These are phyloP conservation scores for Drosophila phalerata DNA, from an alignment of 2,888 invertebrate species.

Conservation along the genomic window DNA sequence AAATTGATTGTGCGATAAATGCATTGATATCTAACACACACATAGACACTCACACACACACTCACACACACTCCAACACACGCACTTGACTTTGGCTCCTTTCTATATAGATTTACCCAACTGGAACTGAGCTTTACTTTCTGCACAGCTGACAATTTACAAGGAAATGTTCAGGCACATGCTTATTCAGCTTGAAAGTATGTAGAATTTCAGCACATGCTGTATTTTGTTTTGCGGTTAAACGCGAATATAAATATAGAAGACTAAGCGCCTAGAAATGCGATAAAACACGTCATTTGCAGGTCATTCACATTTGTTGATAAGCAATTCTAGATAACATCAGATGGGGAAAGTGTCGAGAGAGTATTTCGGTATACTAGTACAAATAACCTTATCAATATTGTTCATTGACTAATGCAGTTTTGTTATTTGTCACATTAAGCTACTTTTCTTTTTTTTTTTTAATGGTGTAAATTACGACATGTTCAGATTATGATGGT, in stretches of 20 bases:
- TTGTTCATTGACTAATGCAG: neutral
- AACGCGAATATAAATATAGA: neutral
- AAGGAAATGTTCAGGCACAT: neutral
- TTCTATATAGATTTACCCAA: neutral
- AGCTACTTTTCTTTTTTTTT: neutral
- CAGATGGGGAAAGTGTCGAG: neutral
- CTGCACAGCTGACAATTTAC: neutral
- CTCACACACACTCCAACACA: slow-evolving; percentile 19
- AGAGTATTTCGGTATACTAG: neutral
- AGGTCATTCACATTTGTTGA: slow-evolving; percentile 9
- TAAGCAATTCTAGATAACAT: neutral
- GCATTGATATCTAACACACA: slow-evolving; percentile 37
- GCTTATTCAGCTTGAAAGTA: neutral
- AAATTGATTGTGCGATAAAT: slow-evolving; percentile 57
- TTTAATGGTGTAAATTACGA: neutral
- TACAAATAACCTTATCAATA: neutral
- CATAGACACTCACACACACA: slow-evolving; percentile 15
- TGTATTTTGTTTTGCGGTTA: neutral
- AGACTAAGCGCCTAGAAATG: neutral
- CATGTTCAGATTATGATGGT: neutral
- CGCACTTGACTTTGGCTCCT: slow-evolving; percentile 25
- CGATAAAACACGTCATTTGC: neutral
- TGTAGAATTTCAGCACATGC: neutral
- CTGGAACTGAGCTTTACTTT: slow-evolving; percentile 1
- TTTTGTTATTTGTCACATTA: neutral